phyloP scores from a whole-genome alignment of 23 tunicate species.

The Styela clava region DNA sequence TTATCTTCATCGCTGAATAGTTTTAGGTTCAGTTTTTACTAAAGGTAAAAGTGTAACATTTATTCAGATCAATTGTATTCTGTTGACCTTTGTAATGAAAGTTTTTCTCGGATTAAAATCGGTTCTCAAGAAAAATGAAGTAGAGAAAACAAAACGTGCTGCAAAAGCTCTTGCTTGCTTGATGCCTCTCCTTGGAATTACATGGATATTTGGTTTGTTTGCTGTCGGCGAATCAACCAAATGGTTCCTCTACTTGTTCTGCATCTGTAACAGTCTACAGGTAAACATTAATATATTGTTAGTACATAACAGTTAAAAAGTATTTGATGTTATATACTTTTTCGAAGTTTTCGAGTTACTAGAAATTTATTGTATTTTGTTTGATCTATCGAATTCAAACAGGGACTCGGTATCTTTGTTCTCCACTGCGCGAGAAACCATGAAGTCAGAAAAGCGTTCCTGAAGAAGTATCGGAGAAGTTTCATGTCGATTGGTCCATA shows the following conservation, averaged over 20 bases:
- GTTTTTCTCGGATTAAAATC: conserved; percentile 76
- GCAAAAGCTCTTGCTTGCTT: conserved; percentile 66
- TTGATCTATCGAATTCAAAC: too few species aligned
- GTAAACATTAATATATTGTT: conserved; percentile 17
- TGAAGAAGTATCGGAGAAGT: conserved; percentile 63
- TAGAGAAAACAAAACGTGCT: conserved; percentile 41
- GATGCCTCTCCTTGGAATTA: conserved; percentile 78
- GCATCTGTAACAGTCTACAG: conserved; percentile 74
- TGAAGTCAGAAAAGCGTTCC: conserved; percentile 76
- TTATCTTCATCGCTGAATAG: not conserved
- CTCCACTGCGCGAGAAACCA: conserved; percentile 80
- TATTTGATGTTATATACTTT: not conserved
- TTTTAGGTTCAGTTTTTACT: too few species aligned
- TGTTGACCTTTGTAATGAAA: conserved; percentile 56
- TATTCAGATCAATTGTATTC: conserved; percentile 33
- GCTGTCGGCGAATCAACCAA: conserved; percentile 76
- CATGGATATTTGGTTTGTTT: conserved; percentile 88
- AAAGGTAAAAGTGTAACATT: too few species aligned
- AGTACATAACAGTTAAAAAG: not conserved
- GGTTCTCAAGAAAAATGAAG: conserved; percentile 68
- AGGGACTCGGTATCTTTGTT: conserved; percentile 91
- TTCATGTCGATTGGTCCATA: conserved; percentile 31
- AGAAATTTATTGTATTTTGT: too few species aligned
- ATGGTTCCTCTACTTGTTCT: conserved; percentile 85
- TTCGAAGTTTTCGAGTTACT: not conserved